phyloP scores from a whole-genome alignment of 2,797 vertebrate genomes.

The Neosalanx taihuensis region DNA sequence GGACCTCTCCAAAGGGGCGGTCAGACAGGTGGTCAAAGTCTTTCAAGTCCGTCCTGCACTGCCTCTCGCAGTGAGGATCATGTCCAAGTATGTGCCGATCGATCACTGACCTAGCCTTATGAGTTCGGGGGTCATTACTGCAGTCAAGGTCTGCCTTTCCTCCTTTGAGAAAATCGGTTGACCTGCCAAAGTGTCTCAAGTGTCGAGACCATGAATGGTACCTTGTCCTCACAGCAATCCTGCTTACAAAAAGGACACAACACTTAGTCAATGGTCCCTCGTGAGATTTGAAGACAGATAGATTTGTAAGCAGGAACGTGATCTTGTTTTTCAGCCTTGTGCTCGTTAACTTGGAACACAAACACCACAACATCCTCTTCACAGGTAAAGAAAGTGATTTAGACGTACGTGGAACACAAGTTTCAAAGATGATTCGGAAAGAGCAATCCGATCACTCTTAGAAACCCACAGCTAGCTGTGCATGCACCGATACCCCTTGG shows the following conservation, averaged over 20 bases:
- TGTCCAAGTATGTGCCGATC: slow-evolving; percentile 22
- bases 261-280: slow-evolving; percentile 41
- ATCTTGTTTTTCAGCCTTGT: slow-evolving; percentile 16
- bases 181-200: slow-evolving; percentile 44
- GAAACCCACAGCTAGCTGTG: background rate
- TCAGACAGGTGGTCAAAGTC: slow-evolving; percentile 10
- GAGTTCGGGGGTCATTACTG: slow-evolving; percentile 10
- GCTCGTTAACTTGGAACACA: slow-evolving; percentile 14
- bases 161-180: background rate
- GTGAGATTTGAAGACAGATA: slow-evolving; percentile 29
- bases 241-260: slow-evolving; percentile 38
- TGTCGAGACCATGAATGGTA: slow-evolving; percentile 57
- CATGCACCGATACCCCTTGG: background rate
- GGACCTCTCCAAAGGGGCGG: slow-evolving; percentile 13
- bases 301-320: slow-evolving; percentile 30
- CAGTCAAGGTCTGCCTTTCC: slow-evolving; percentile 26
- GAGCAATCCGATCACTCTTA: background rate
- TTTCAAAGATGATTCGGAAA: too few species aligned
- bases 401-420: background rate
- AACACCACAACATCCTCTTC: background rate
- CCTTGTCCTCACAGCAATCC: slow-evolving; percentile 53
- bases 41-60: background rate
- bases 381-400: background rate
- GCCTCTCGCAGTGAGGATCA: slow-evolving; percentile 22
- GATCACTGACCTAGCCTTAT: slow-evolving; percentile 13